Conservation (phyloP, 30 jellyfish, hydroid and myxozoan genomes). For the Aurelia sp. region DNA sequence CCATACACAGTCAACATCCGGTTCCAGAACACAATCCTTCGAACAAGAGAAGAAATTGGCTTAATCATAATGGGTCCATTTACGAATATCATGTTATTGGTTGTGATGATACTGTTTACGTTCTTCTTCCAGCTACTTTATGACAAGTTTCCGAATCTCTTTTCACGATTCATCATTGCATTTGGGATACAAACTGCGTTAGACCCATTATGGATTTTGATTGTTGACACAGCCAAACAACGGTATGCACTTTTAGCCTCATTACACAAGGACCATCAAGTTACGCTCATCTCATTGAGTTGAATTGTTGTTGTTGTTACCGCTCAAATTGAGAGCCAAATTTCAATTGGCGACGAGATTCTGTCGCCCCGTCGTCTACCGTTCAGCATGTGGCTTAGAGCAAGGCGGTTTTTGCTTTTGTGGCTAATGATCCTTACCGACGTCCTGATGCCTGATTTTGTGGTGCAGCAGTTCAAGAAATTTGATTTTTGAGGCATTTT, state of each 20-base stretch:
- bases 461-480: no score
- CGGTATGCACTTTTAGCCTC: conserved; percentile 62
- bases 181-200: conserved; percentile 88
- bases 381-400: no score
- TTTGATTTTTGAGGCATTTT: no score
- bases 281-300: no score
- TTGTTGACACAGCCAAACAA: conserved; percentile 83
- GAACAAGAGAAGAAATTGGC: conserved; percentile 94
- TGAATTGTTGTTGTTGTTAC: no score
- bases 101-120: conserved; percentile 66
- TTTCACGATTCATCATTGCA: conserved; percentile 87
- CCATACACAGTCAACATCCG: conserved; percentile 91
- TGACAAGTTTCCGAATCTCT: conserved; percentile 82
- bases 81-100: conserved; percentile 70
- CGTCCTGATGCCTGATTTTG: no score
- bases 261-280: no score
- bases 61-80: conserved; percentile 91
- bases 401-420: no score
- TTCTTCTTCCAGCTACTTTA: conserved; percentile 81
- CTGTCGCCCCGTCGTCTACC: no score
- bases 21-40: conserved; percentile 87
- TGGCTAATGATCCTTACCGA: no score
- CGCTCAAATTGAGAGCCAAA: no score
- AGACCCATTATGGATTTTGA: conserved; percentile 91
- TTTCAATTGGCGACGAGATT: no score